Base-by-base conservation (phyloP, 2,797 vertebrate species). In the Lerista edwardsae region DNA sequence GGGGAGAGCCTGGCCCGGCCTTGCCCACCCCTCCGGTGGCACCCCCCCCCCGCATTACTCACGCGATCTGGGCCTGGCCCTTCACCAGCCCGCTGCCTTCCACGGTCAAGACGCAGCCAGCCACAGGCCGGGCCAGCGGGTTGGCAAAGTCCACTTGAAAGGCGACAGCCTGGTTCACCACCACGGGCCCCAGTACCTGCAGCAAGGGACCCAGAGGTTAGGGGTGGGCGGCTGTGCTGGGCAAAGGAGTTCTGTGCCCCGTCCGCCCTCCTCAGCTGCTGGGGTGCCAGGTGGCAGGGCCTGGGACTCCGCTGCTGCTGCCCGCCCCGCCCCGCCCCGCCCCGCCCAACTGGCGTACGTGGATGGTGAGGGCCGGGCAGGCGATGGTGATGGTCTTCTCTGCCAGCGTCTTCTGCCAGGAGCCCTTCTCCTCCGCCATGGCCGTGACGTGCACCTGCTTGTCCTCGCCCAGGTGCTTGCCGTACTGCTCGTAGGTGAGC, bases 61-160 rank as follows among this genome's bases (percentile, higher is more conserved):
- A 97, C 96, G 86, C 39, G 1, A 95, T 92, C 89, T 68, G 91
- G 74, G 95, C 88, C 0, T 96, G 95, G 55, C 95, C 94, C 51
- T 84, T 92, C 88, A 97, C 91, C 84, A 97, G 91, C n/a, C 96
- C 95, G 0, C 96, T 96, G 2, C 96, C 96, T 79, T 97, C 96
- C 77, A 93, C 93, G 71, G 90, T 94, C 91, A 97, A 92, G 47
- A 85, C 77, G 19, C 95, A 94, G 87, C 92, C 89, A 62, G 90
- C 82, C 67, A 94, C 91, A 2, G 3, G 90, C 3, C 95, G 93
- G 9, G 23, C 69, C 65, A 96, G 87, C 0, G 95, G 96, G 73
- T 96, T 97, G 87, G 92, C 90, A 41, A 96, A 94, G 1, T 88
- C 91, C 57, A 96, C 94, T 81, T 95, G 89, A 76, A 96, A 91